phyloP scores from a whole-genome alignment of 2,113 vertebrate genomes.

The Poeciliopsis turrubarensis region DNA sequence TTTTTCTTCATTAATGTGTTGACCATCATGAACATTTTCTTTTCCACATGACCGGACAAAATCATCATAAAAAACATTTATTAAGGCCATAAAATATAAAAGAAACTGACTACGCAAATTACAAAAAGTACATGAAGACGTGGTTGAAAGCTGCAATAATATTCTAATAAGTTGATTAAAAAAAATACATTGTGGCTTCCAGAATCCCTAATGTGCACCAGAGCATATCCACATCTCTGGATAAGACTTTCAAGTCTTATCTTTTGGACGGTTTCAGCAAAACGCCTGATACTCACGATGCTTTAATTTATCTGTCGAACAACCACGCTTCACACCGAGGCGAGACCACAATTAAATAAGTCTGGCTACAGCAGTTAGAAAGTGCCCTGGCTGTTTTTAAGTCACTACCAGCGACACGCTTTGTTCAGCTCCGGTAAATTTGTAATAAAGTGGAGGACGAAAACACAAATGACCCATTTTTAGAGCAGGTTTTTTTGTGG shows the following conservation, averaged over 20 bases:
- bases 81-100: no score
- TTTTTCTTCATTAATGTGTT: no score
- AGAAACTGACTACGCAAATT: no score
- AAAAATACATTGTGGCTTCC: not conserved
- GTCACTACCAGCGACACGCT: not conserved
- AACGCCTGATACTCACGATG: not conserved
- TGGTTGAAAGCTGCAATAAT: no score
- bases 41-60: no score
- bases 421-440: not conserved
- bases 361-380: not conserved
- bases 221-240: not conserved
- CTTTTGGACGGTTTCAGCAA: not conserved
- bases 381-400: not conserved
- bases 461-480: not conserved
- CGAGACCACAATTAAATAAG: no score
- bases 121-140: no score
- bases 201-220: not conserved
- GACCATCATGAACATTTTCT: no score
- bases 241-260: not conserved
- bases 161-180: not conserved
- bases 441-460: not conserved
- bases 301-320: not conserved
- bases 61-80: no score
- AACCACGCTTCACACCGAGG: not conserved
- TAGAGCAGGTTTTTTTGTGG: not conserved